phyloP scores from a whole-genome alignment of 2,113 vertebrate species.

The Ardeotis arabs region DNA sequence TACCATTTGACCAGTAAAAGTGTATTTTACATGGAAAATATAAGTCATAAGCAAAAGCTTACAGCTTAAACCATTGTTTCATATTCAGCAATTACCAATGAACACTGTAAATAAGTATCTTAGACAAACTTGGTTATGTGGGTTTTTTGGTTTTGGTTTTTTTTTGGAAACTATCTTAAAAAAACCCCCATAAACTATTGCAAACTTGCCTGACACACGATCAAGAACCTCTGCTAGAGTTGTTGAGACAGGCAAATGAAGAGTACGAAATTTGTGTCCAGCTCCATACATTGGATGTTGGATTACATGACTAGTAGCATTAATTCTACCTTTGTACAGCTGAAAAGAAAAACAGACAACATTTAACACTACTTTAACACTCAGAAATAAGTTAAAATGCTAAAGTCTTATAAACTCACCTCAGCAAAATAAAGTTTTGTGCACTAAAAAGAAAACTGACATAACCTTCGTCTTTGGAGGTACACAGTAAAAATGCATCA shows the following conservation, averaged over 20 bases:
- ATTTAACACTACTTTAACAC: not conserved
- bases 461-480: not conserved
- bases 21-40: not conserved
- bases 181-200: not conserved
- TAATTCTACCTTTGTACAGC: conserved; percentile 98
- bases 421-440: not conserved
- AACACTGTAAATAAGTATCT: not conserved
- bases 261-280: conserved; percentile 98
- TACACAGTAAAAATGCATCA: not conserved
- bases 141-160: not conserved
- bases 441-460: not conserved
- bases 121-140: too few species aligned
- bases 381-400: not conserved
- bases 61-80: not conserved
- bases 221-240: conserved; percentile 96
- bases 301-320: conserved; percentile 98
- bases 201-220: conserved; percentile 90
- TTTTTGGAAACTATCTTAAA: not conserved
- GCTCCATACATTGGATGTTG: conserved; percentile 99
- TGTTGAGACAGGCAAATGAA: conserved; percentile 96
- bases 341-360: conserved; percentile 56
- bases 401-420: not conserved
- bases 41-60: not conserved
- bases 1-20: not conserved
- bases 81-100: not conserved